Conservation (phyloP, 1,140 invertebrate species). For the Philaenus spumarius region DNA sequence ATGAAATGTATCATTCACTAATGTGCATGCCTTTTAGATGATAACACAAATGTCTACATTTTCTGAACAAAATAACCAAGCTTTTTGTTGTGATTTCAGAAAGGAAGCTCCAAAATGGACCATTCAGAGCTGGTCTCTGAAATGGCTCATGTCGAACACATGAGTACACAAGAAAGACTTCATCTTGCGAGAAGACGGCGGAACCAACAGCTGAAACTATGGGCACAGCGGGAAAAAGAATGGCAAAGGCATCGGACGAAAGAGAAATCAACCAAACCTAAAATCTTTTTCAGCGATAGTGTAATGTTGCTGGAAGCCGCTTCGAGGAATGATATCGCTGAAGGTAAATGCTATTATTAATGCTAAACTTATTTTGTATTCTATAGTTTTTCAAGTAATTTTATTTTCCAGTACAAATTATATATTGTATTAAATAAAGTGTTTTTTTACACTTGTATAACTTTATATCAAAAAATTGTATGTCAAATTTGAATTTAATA, state of each 20-base stretch:
- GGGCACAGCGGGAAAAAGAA: conserved; percentile 77
- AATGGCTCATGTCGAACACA: conserved; percentile 85
- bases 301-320: conserved; percentile 93
- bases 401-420: no score
- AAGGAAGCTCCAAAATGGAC: conserved; percentile 54
- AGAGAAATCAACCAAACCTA: conserved; percentile 42
- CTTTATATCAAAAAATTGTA: no score
- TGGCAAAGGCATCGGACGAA: conserved; percentile 49
- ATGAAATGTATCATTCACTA: no score
- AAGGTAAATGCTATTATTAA: conserved; percentile 56
- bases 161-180: conserved; percentile 86
- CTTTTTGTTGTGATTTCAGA: no score
- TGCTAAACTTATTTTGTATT: neutral
- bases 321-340: conserved; percentile 89
- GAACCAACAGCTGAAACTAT: conserved; percentile 82
- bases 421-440: no score
- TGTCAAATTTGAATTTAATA: no score
- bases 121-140: conserved; percentile 87
- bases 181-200: conserved; percentile 83
- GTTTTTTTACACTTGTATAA: no score
- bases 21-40: no score
- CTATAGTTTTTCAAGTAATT: no score
- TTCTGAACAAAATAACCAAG: no score
- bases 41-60: no score
- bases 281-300: conserved; percentile 82